These are phyloP conservation scores for Siderastrea siderea DNA, from an alignment of 92 coral and sea anemone genomes.

Conservation along the genomic window DNA sequence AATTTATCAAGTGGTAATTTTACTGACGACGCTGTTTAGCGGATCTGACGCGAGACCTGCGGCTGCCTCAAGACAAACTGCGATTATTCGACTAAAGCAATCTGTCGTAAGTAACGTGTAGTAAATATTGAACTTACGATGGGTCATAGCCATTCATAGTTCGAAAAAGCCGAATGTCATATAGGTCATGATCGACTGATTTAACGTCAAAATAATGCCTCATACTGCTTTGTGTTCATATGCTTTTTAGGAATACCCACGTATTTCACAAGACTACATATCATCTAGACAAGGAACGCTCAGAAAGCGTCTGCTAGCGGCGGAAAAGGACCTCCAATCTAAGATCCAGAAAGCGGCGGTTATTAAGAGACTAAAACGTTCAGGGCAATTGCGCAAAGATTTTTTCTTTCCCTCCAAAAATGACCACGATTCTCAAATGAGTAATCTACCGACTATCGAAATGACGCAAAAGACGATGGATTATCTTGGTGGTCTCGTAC, in stretches of 20 bases:
- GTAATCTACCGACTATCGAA: background rate
- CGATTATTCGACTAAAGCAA: background rate
- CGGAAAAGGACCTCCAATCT: background rate
- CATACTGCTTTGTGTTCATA: background rate
- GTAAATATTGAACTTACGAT: conserved; percentile 17
- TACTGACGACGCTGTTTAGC: conserved; percentile 53
- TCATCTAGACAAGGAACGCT: conserved; percentile 10
- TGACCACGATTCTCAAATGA: background rate
- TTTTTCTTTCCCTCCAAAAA: conserved; percentile 11
- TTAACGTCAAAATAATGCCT: background rate
- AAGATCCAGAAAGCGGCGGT: background rate
- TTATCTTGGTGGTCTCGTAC: background rate
- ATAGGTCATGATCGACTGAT: background rate
- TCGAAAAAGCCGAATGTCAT: background rate
- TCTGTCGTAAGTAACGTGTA: conserved; percentile 17
- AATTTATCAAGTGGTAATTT: conserved; percentile 38
- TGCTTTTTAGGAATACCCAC: conserved; percentile 11
- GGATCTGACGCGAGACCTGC: conserved; percentile 30
- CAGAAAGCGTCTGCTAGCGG: background rate
- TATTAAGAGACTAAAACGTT: background rate
- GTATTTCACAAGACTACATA: background rate
- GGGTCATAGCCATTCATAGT: background rate
- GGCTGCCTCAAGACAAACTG: conserved; percentile 9
- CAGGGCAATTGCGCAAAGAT: background rate
- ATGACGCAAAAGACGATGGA: background rate